Percentiles rank a stretch among this genome's conserved stretches.
Conservation (phyloP, 2,888 invertebrate species). For the Synanthedon tipuliformis region DNA sequence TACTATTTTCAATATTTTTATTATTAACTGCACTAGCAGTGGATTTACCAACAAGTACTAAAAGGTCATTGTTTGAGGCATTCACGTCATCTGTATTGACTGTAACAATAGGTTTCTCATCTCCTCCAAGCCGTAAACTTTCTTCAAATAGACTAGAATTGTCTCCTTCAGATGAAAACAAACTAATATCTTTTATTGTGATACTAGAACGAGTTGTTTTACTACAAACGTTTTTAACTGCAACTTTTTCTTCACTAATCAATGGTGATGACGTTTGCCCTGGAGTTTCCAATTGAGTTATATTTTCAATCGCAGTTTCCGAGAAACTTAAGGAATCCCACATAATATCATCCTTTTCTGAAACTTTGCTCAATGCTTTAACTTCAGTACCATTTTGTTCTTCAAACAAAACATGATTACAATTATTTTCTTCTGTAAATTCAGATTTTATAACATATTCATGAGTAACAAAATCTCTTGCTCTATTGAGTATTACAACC, state of each 20-base stretch:
- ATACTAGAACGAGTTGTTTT: slow-evolving; percentile 9
- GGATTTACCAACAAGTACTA: too few relatives aligned
- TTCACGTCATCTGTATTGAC: too few relatives aligned
- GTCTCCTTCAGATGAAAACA: slow-evolving; percentile 57
- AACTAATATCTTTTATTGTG: slow-evolving; percentile 41
- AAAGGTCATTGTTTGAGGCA: too few relatives aligned
- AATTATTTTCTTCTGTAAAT: neutral
- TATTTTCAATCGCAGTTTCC: slow-evolving; percentile 32
- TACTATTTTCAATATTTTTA: too few relatives aligned
- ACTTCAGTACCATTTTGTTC: too few relatives aligned
- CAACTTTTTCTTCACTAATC: slow-evolving; percentile 40
- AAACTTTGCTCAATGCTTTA: slow-evolving; percentile 1
- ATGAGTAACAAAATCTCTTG: neutral
- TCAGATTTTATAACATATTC: neutral
- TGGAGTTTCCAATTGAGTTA: slow-evolving; percentile 30
- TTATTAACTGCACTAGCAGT: too few relatives aligned
- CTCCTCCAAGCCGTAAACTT: slow-evolving; percentile 58
- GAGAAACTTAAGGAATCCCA: slow-evolving; percentile 56
- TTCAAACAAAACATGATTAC: too few relatives aligned
- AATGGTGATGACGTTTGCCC: slow-evolving; percentile 43
- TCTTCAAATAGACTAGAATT: slow-evolving; percentile 71
- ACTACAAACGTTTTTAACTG: slow-evolving; percentile 15
- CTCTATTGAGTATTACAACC: neutral
- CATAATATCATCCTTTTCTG: slow-evolving; percentile 29
- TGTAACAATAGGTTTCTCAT: too few relatives aligned